Conservation (phyloP, 2,888 invertebrate species). For the Ectemnius lituratus region DNA sequence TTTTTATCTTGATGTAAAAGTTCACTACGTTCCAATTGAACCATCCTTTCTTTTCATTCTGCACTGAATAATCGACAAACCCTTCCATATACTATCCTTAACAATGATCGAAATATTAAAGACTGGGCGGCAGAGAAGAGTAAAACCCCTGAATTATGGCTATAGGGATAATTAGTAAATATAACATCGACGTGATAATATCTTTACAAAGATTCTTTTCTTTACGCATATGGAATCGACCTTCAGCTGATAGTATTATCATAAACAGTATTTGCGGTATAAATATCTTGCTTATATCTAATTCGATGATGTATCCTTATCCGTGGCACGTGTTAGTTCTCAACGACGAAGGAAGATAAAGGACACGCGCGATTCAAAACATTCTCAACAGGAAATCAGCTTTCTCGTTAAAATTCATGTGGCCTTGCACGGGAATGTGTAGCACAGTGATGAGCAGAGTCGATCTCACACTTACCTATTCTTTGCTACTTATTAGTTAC, state of each 20-base stretch:
- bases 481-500: constrained; percentile 50
- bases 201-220: constrained; percentile 53
- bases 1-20: no score
- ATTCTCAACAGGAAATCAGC: constrained; percentile 30
- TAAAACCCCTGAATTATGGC: constrained; percentile 30
- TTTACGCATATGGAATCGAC: constrained; percentile 53
- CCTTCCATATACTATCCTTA: constrained; percentile 13
- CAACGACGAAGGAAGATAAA: constrained; percentile 36
- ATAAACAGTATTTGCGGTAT: constrained; percentile 51
- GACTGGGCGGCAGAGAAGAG: constrained; percentile 33
- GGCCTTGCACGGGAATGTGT: constrained; percentile 24
- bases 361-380: constrained; percentile 24
- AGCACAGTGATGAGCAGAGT: constrained; percentile 38
- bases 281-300: constrained; percentile 60
- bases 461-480: constrained; percentile 40
- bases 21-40: no score
- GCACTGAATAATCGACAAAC: no score
- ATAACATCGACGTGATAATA: constrained; percentile 38
- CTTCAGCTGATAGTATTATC: constrained; percentile 33
- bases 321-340: constrained; percentile 12
- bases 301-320: constrained; percentile 58
- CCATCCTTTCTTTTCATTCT: no score
- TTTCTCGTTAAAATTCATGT: constrained; percentile 5
- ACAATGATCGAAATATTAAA: constrained; percentile 35
- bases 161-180: constrained; percentile 40